phyloP scores from a whole-genome alignment of 2,797 vertebrate species.

The Meriones psammophilus region DNA sequence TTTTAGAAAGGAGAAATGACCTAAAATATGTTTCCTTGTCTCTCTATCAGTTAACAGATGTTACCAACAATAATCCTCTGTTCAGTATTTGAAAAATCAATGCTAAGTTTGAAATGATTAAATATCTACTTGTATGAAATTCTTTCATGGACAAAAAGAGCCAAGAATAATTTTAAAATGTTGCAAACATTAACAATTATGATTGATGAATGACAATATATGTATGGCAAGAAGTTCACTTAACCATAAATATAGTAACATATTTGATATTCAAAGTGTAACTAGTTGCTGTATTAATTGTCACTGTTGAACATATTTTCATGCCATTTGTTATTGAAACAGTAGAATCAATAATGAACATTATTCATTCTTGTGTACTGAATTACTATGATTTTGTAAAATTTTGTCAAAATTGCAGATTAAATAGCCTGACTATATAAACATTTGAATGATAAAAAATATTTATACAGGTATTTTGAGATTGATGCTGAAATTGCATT shows the following conservation, averaged over 20 bases:
- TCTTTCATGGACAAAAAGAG: neutral
- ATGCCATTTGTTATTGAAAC: neutral
- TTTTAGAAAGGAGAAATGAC: neutral
- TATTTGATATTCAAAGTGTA: neutral
- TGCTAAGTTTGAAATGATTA: neutral
- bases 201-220: neutral
- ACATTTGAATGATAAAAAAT: neutral
- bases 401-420: neutral
- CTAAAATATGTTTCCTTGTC: neutral
- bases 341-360: neutral
- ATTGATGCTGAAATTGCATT: neutral
- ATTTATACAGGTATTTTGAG: slow-evolving; percentile 1
- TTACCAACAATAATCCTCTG: neutral
- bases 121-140: neutral
- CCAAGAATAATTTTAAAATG: neutral
- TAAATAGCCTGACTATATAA: neutral
- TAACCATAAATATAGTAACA: slow-evolving; percentile 1
- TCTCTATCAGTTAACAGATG: neutral
- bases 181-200: neutral
- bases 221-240: neutral
- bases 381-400: neutral
- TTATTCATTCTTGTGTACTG: neutral
- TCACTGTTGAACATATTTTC: neutral
- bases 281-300: neutral
- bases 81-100: neutral